Conservation (phyloP, 2,888 invertebrate genomes). For the Himalopsyche kuldschensis region DNA sequence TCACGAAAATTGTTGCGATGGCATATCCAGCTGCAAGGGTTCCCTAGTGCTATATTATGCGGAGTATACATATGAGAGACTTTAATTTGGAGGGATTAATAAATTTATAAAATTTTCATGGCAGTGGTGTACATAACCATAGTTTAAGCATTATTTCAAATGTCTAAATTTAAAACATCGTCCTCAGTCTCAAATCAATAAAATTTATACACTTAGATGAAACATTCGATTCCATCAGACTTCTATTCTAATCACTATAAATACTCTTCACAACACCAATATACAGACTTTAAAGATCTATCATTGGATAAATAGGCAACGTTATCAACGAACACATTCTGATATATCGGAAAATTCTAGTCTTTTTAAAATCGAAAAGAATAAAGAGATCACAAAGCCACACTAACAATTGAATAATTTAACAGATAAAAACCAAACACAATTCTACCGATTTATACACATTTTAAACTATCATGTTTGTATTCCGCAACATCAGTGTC, state of each 20-base stretch:
- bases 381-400: not conserved
- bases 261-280: slow-evolving; percentile 30
- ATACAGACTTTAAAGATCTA: slow-evolving; percentile 10
- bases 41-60: not conserved
- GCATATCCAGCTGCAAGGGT: not conserved
- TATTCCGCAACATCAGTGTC: not conserved
- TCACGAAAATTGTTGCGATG: no score
- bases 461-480: not conserved
- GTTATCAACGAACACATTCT: slow-evolving; percentile 20
- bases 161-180: slow-evolving; percentile 14
- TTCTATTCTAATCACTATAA: slow-evolving; percentile 14
- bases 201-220: slow-evolving; percentile 23
- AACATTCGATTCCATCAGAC: slow-evolving; percentile 13
- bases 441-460: not conserved
- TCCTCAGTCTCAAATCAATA: slow-evolving; percentile 36
- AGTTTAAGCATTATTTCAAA: slow-evolving; percentile 7
- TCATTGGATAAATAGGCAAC: slow-evolving; percentile 21
- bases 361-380: not conserved
- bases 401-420: slow-evolving; percentile 9
- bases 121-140: slow-evolving; percentile 14
- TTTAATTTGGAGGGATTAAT: slow-evolving; percentile 25
- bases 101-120: not conserved
- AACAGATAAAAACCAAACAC: not conserved
- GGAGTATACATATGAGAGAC: not conserved
- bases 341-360: not conserved